Conservation (phyloP, 2,113 vertebrate genomes). For the Manacus vitellinus region DNA sequence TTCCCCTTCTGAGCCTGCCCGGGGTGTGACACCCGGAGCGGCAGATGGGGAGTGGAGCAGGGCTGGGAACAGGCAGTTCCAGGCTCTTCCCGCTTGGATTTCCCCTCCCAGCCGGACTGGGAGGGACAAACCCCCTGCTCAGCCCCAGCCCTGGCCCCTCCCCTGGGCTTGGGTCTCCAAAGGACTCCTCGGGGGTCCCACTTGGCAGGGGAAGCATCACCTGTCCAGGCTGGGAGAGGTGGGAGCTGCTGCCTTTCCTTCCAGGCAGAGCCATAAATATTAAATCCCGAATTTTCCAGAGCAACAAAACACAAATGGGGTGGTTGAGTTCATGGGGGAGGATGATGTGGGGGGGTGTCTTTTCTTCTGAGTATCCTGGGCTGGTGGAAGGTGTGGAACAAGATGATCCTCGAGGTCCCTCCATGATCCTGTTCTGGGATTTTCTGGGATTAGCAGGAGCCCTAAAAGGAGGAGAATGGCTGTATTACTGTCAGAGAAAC, state of each 20-base stretch:
- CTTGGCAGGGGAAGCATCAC: fast-evolving
- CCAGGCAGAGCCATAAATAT: fast-evolving
- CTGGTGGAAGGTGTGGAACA: background rate
- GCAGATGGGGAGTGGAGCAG: background rate
- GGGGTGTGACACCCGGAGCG: background rate
- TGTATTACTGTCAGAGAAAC: background rate
- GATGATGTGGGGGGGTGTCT: fast-evolving
- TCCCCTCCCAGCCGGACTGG: background rate
- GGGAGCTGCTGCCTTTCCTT: background rate
- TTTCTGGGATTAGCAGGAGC: background rate
- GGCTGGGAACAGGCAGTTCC: background rate
- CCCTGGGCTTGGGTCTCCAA: fast-evolving
- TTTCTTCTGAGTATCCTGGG: background rate
- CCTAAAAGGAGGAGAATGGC: background rate
- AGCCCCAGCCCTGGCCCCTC: background rate
- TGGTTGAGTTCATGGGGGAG: fast-evolving
- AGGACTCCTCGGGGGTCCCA: background rate
- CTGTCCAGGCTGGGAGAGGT: fast-evolving
- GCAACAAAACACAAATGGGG: fast-evolving
- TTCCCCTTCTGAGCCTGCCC: background rate
- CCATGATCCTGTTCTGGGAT: background rate
- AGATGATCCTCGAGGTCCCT: background rate
- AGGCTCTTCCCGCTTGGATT: background rate
- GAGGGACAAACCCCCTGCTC: fast-evolving
- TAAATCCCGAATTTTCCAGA: background rate